Percentiles rank a stretch among this genome's conserved stretches.
phyloP scores from a whole-genome alignment of 1,140 invertebrate species.

The Psilanteris sp. region DNA sequence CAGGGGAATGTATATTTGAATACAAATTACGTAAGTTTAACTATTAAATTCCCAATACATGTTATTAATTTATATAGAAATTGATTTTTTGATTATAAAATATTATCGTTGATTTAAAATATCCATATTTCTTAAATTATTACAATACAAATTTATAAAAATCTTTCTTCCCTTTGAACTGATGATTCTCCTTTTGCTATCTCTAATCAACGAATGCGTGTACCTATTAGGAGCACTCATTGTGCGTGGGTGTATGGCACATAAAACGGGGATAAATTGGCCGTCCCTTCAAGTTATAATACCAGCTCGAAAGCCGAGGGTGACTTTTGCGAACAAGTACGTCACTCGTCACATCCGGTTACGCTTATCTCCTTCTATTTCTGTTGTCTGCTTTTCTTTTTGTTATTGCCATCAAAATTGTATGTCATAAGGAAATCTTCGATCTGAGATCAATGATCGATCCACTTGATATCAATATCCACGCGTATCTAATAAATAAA shows the following conservation, averaged over 20 bases:
- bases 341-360: constrained; percentile 76
- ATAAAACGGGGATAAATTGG: constrained; percentile 62
- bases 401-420: constrained; percentile 44
- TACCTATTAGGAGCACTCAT: constrained; percentile 77
- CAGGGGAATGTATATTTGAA: too few relatives aligned
- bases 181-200: constrained; percentile 61
- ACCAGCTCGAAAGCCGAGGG: constrained; percentile 62
- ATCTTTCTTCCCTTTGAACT: constrained; percentile 20
- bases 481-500: constrained; percentile 5
- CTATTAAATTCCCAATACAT: too few relatives aligned
- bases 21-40: too few relatives aligned
- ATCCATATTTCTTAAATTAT: too few relatives aligned
- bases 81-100: too few relatives aligned
- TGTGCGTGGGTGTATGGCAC: constrained; percentile 76
- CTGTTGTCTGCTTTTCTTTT: constrained; percentile 24
- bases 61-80: too few relatives aligned
- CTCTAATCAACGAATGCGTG: constrained; percentile 78
- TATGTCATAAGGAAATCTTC: constrained; percentile 42
- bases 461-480: too few relatives aligned
- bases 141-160: constrained; percentile 3
- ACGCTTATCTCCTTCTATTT: constrained; percentile 68
- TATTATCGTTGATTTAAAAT: too few relatives aligned
- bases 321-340: constrained; percentile 66
- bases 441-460: too few relatives aligned
- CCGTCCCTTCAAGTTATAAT: constrained; percentile 64